These are phyloP conservation scores for Scolopax mira DNA, from an alignment of 2,113 vertebrate genomes.

Conservation along the genomic window DNA sequence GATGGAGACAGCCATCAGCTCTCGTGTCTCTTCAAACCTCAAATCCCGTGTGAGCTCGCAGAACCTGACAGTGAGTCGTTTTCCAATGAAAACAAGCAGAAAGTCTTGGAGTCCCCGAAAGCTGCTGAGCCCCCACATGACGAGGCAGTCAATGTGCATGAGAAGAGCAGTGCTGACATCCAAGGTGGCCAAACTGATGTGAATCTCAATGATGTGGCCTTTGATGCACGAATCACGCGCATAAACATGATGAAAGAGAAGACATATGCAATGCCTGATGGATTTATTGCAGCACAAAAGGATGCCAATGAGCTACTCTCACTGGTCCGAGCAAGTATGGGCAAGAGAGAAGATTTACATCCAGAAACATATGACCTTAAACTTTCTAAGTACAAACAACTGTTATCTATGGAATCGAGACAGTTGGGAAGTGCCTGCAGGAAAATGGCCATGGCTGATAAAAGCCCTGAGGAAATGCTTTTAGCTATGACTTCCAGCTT, in stretches of 20 bases:
- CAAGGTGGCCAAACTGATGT: slow-evolving; percentile 54
- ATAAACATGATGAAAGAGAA: slow-evolving; percentile 88
- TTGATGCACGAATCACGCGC: slow-evolving; percentile 78
- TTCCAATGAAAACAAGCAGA: slow-evolving; percentile 35
- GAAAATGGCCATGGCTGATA: slow-evolving; percentile 87
- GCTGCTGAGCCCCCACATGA: slow-evolving; percentile 30
- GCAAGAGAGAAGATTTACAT: slow-evolving; percentile 71
- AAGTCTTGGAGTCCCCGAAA: slow-evolving; percentile 48
- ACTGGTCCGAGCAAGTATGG: slow-evolving; percentile 82
- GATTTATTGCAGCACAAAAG: slow-evolving; percentile 87
- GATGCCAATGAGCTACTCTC: slow-evolving; percentile 90
- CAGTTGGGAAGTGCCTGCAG: slow-evolving; percentile 89
- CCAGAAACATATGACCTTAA: slow-evolving; percentile 78
- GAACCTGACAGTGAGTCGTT: slow-evolving; percentile 7
- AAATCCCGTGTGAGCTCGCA: slow-evolving; percentile 1
- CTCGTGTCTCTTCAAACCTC: slow-evolving; percentile 62
- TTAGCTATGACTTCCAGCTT: slow-evolving; percentile 93
- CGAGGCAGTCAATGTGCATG: slow-evolving; percentile 45
- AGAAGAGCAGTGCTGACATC: slow-evolving; percentile 68
- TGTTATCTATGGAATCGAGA: slow-evolving; percentile 87
- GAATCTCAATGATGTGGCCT: slow-evolving; percentile 75
- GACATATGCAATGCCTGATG: slow-evolving; percentile 85
- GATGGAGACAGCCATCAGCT: slow-evolving; percentile 65
- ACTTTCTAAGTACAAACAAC: slow-evolving; percentile 82
- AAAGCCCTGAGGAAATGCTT: slow-evolving; percentile 90